These are phyloP conservation scores for Lithophane leautieri DNA, from an alignment of 2,888 invertebrate species.

Conservation along the genomic window DNA sequence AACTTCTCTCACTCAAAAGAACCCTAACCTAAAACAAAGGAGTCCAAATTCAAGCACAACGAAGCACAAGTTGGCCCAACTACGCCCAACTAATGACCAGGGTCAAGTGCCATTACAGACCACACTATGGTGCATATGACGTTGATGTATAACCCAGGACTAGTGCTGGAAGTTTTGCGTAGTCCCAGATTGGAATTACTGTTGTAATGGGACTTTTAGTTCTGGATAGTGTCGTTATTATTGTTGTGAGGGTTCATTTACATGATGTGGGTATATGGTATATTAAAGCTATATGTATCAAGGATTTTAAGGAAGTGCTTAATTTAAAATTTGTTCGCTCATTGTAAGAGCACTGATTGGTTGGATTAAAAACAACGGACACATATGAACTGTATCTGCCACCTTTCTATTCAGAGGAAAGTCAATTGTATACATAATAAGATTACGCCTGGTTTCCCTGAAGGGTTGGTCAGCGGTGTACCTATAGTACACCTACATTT, in stretches of 20 bases:
- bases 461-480: no score
- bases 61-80: constrained; percentile 39
- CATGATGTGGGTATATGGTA: not conserved
- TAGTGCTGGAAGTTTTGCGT: constrained; percentile 37
- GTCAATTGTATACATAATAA: no score
- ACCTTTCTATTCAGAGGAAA: no score
- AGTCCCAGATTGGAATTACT: constrained; percentile 32
- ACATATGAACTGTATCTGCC: no score
- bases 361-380: no score
- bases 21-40: constrained; percentile 37
- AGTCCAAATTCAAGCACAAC: constrained; percentile 21
- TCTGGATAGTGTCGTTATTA: not conserved
- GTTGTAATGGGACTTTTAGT: constrained; percentile 34
- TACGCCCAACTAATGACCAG: constrained; percentile 53
- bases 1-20: constrained; percentile 9
- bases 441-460: no score
- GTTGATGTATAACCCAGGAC: constrained; percentile 55
- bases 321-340: no score
- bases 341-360: no score
- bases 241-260: constrained; percentile 10
- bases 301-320: not conserved
- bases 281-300: not conserved
- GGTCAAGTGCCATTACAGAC: constrained; percentile 58
- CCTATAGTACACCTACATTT: no score
- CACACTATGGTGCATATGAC: constrained; percentile 59